A percentile compares a stretch with the other conserved stretches of the same genome.
Evolutionary conservation across 2,888 invertebrate genomes (phyloP).

Genomic region (Sphaerophoria rueppellii): DNA sequence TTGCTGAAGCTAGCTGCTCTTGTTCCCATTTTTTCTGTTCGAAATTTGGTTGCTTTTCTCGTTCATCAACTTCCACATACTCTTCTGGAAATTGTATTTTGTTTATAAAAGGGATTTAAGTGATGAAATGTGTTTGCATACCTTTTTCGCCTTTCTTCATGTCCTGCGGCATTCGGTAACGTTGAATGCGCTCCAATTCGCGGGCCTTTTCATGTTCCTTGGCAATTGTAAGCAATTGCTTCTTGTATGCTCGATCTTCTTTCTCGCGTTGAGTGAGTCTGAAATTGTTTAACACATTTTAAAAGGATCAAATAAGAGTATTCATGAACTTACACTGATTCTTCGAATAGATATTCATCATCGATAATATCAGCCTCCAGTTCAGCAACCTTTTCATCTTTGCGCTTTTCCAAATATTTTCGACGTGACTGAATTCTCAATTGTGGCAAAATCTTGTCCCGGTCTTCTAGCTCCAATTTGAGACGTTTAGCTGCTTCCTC

Average conservation of each 20-base stretch:
- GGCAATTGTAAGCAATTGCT: constrained; percentile 93
- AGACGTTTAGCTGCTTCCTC: constrained; percentile 95
- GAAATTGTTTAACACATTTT: neutral
- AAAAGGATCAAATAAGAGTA: neutral
- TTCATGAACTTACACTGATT: constrained; percentile 87
- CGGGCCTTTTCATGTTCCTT: constrained; percentile 97
- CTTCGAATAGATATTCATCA: constrained; percentile 97
- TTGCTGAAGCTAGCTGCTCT: constrained; percentile 96
- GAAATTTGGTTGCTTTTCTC: constrained; percentile 91
- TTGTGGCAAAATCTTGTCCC: constrained; percentile 93
- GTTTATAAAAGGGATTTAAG: neutral
- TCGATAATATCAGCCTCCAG: constrained; percentile 97
- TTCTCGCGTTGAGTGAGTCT: constrained; percentile 94
- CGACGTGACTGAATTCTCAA: constrained; percentile 95
- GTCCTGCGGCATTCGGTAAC: constrained; percentile 97
- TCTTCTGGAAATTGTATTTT: constrained; percentile 82
- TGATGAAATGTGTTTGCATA: constrained; percentile 79
- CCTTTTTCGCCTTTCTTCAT: constrained; percentile 88
- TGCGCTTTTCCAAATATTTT: constrained; percentile 97
- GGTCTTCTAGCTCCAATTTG: constrained; percentile 92
- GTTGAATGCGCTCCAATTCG: constrained; percentile 94
- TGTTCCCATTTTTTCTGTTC: constrained; percentile 98
- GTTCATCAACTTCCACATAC: constrained; percentile 93
- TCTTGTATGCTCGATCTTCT: constrained; percentile 93
- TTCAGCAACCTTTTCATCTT: constrained; percentile 97